These are phyloP conservation scores for Serripes groenlandicus DNA, from an alignment of 2,888 invertebrate species.

Conservation along the genomic window DNA sequence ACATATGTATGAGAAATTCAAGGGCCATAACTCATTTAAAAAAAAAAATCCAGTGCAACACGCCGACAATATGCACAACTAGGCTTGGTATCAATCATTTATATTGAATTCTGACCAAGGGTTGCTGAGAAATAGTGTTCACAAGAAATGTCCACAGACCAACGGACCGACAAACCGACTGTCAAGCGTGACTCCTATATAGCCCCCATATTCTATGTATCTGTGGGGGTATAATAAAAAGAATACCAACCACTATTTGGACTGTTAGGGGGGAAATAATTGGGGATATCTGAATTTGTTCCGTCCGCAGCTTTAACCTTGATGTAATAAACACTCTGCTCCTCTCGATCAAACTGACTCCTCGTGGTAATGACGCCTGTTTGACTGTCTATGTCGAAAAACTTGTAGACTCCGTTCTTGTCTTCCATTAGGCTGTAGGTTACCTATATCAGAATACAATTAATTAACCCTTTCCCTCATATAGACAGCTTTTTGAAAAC, in stretches of 20 bases:
- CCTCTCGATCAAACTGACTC: constrained; percentile 97
- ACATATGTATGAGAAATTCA: too few species aligned
- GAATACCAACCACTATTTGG: constrained; percentile 95
- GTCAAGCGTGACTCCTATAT: too few species aligned
- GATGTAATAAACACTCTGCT: constrained; percentile 91
- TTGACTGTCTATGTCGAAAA: constrained; percentile 76
- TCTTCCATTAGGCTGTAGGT: constrained; percentile 70
- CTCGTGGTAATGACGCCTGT: constrained; percentile 98
- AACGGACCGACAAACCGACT: too few species aligned
- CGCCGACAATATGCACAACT: too few species aligned
- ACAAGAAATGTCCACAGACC: too few species aligned
- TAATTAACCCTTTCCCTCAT: not conserved
- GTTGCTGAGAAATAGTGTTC: too few species aligned
- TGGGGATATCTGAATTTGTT: constrained; percentile 96
- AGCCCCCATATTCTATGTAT: too few species aligned
- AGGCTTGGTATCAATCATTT: too few species aligned
- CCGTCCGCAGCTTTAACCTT: constrained; percentile 99
- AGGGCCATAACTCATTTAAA: too few species aligned
- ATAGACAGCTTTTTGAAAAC: not conserved
- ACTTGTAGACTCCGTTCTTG: constrained; percentile 65
- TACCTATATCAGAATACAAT: constrained; percentile 53
- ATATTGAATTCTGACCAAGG: too few species aligned
- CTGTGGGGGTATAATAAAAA: too few species aligned
- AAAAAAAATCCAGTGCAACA: too few species aligned
- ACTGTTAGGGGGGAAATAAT: constrained; percentile 94